A percentile compares a stretch with the other conserved stretches of the same genome.
These are phyloP conservation scores for Intellagama lesueurii DNA, from an alignment of 2,797 vertebrate genomes.

Conservation along the genomic window DNA sequence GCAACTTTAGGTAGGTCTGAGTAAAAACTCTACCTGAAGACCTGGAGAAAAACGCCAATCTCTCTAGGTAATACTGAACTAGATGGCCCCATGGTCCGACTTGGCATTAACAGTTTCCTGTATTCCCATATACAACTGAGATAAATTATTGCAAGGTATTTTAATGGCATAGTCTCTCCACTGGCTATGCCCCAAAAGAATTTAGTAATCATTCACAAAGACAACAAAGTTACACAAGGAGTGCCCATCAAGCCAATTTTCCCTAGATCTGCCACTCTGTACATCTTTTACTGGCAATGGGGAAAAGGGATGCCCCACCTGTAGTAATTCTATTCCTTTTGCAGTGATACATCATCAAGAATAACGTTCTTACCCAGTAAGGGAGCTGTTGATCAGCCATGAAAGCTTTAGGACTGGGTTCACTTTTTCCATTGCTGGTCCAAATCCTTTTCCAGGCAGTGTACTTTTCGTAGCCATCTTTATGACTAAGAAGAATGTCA, in stretches of 20 bases:
- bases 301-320: background rate
- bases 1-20: background rate
- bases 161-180: background rate
- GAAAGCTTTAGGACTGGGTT: constrained; percentile 97
- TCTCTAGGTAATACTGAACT: background rate
- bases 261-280: background rate
- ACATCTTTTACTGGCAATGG: background rate
- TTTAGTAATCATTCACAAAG: background rate
- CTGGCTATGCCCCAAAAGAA: background rate
- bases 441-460: constrained; percentile 94
- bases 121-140: background rate
- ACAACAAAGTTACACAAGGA: background rate
- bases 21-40: background rate
- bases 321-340: background rate
- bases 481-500: constrained; percentile 85
- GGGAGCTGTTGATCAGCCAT: constrained; percentile 98
- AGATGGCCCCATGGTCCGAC: background rate
- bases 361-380: constrained; percentile 89
- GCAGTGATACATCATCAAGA: background rate
- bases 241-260: background rate
- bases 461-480: constrained; percentile 96
- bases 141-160: background rate
- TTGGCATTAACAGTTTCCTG: background rate
- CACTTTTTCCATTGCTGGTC: constrained; percentile 97
- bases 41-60: background rate